These are phyloP conservation scores for Amaurobius ferox DNA, from an alignment of 2,888 invertebrate genomes.

Conservation along the genomic window DNA sequence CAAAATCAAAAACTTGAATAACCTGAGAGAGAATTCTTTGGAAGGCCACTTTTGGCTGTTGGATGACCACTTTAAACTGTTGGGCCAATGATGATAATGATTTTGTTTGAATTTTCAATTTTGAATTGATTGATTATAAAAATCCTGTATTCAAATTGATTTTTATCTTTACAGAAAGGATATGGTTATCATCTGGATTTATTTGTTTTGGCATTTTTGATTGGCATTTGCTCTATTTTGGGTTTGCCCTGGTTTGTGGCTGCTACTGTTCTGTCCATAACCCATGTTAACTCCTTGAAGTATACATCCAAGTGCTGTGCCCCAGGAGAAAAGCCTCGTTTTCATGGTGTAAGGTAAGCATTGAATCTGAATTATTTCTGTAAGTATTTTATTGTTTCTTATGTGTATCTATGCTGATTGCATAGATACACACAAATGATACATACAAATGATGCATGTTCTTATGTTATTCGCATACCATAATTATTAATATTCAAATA, in stretches of 20 bases:
- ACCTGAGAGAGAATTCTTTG: too few species aligned
- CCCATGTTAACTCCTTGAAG: constrained; percentile 79
- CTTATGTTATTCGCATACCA: too few species aligned
- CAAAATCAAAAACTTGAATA: too few species aligned
- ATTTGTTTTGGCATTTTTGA: constrained; percentile 78
- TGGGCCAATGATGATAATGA: too few species aligned
- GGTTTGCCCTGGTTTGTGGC: constrained; percentile 80
- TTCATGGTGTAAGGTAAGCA: constrained; percentile 78
- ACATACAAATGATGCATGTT: too few species aligned
- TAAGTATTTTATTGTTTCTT: neutral
- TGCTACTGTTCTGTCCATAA: constrained; percentile 80
- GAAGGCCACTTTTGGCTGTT: too few species aligned
- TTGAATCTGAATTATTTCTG: neutral
- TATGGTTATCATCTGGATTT: constrained; percentile 80
- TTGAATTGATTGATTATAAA: too few species aligned
- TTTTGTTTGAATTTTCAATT: too few species aligned
- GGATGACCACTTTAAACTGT: too few species aligned
- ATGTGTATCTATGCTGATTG: neutral
- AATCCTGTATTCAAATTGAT: too few species aligned
- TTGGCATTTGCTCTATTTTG: constrained; percentile 78
- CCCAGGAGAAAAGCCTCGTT: constrained; percentile 79
- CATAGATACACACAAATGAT: too few species aligned
- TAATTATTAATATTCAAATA: too few species aligned
- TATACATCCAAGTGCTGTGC: constrained; percentile 79
- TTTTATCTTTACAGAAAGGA: constrained; percentile 78